Conservation (phyloP, 2,113 vertebrate genomes). For the Elachura formosa region DNA sequence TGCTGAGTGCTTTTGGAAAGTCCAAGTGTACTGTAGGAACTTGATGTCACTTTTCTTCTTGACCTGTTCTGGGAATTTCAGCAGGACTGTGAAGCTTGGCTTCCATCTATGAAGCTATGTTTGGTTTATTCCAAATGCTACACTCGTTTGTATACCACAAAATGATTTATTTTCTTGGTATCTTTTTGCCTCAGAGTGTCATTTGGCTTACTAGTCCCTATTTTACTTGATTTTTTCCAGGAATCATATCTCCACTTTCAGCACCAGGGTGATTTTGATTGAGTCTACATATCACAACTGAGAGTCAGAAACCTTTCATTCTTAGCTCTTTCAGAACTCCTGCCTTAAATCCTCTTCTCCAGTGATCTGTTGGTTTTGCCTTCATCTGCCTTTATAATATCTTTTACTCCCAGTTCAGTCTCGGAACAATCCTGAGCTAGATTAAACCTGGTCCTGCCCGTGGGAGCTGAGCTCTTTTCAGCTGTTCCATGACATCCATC, state of each 20-base stretch:
- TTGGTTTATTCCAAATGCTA: neutral
- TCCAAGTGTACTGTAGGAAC: neutral
- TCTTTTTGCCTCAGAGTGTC: neutral
- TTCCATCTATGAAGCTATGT: neutral
- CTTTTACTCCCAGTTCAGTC: neutral
- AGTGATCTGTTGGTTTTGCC: neutral
- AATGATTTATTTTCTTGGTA: neutral
- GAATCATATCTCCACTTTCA: neutral
- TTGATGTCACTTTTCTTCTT: neutral
- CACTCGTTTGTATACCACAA: neutral
- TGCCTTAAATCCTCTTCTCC: neutral
- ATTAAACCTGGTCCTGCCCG: neutral
- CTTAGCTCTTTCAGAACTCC: neutral
- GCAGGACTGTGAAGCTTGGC: neutral
- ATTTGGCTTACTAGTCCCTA: neutral
- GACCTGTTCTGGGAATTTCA: neutral
- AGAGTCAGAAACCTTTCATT: neutral
- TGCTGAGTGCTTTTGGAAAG: neutral
- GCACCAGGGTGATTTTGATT: neutral
- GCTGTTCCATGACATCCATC: neutral
- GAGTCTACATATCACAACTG: neutral
- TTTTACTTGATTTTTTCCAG: neutral
- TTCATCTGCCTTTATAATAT: neutral
- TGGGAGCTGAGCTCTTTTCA: neutral
- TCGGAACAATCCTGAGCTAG: neutral